Evolutionary conservation across 1,140 invertebrate genomes (phyloP), one percentile per base, ranked within the genome.

Genomic region (Grapholita molesta): DNA sequence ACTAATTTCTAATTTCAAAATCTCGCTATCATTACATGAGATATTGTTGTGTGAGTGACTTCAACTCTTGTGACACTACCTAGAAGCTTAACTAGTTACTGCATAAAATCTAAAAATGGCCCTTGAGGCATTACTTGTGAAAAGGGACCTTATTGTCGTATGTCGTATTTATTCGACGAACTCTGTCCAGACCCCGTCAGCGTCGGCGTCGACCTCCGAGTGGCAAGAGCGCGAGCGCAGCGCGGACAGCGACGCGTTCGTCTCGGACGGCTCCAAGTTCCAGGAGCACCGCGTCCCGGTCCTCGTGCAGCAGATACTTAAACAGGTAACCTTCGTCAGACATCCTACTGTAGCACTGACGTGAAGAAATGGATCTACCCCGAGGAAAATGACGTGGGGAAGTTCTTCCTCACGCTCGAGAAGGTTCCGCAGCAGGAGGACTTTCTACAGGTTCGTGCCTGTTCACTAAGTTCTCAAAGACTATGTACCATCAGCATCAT

Each of bases 391-490:
- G 98, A 99, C 86, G 95, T 98, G 12, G 97, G 97, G 0, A 98
- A 99, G 92, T 99, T 99, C 90, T 98, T 98, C 90, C 94, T 99
- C 42, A 98, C 97, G 0, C 92, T 99, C 12, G 99, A 99, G 82
- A 99, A 99, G 86, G 99, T 99, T 94, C 97, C 98, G 0, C 98
- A 99, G 82, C 99, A 99, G 84, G 99, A 99, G 93, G 99, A 99
- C 90, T 99, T 99, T 90, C 93, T 99, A 70, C 97, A 98, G 91
- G 95, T 95, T 75, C 68, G 64, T n/a, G n/a, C n/a, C n/a, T n/a
- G n/a, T n/a, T n/a, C n/a, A n/a, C n/a, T n/a, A n/a, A n/a, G n/a
- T n/a, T n/a, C n/a, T n/a, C n/a, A n/a, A n/a, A n/a, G n/a, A n/a
- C n/a, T n/a, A n/a, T n/a, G n/a, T n/a, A n/a, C n/a, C n/a, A n/a